Percentiles rank a stretch among this genome's conserved stretches.
These are phyloP conservation scores for Pampusana beccarii DNA, from an alignment of 2,113 vertebrate species.

Conservation along the genomic window DNA sequence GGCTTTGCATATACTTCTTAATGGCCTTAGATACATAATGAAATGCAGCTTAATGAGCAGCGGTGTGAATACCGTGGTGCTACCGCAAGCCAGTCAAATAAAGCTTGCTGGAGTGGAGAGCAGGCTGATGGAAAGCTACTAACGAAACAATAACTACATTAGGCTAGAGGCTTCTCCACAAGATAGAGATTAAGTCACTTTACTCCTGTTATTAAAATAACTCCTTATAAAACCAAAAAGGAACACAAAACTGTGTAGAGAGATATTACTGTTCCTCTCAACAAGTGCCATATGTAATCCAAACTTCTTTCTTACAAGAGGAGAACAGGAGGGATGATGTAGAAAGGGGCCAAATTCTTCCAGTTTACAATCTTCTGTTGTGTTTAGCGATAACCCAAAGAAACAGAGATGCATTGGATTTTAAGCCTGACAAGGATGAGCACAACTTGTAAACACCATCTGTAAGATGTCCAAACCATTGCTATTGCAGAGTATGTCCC, in stretches of 20 bases:
- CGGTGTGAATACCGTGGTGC: neutral
- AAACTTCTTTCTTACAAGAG: neutral
- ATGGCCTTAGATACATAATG: neutral
- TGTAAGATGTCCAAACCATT: conserved; percentile 3
- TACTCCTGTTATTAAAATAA: neutral
- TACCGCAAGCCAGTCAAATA: neutral
- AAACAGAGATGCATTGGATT: neutral
- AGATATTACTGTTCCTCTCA: neutral
- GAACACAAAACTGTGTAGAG: neutral
- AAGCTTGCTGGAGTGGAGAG: neutral
- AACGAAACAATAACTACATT: neutral
- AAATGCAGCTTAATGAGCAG: neutral
- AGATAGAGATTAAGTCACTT: neutral
- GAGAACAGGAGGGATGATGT: neutral
- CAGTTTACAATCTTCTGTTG: neutral
- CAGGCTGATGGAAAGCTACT: neutral
- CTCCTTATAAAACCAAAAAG: neutral
- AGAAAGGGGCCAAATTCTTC: neutral
- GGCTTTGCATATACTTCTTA: neutral
- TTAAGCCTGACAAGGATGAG: neutral
- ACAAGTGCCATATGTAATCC: neutral
- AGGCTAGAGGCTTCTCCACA: neutral
- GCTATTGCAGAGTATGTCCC: neutral
- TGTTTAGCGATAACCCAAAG: neutral
- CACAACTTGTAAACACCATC: conserved; percentile 28